A percentile compares a stretch with the other conserved stretches of the same genome.
These are phyloP conservation scores for Amblyjoppa fuscipennis DNA, from an alignment of 2,888 invertebrate genomes.

Conservation along the genomic window DNA sequence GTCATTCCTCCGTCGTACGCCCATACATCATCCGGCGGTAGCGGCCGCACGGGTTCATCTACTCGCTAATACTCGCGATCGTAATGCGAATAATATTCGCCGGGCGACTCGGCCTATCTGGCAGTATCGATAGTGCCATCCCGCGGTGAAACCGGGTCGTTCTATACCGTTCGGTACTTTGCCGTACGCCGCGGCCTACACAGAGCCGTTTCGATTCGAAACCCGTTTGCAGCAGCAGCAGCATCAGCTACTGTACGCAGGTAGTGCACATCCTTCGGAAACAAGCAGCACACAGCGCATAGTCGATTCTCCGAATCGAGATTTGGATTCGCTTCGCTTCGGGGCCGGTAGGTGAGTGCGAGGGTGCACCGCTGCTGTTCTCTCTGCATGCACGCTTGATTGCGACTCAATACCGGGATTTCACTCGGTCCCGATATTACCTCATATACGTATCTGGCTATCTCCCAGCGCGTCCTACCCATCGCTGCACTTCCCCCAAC, in stretches of 20 bases:
- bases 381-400: slow-evolving; percentile 76
- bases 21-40: background rate
- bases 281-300: slow-evolving; percentile 47
- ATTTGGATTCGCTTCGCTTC: slow-evolving; percentile 63
- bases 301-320: slow-evolving; percentile 52
- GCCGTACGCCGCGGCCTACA: background rate
- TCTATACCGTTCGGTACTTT: slow-evolving; percentile 14
- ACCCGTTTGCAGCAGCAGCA: slow-evolving; percentile 23
- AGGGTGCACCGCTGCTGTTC: slow-evolving; percentile 27
- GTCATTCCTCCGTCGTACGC: background rate
- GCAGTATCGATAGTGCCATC: background rate
- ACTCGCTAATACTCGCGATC: slow-evolving; percentile 2
- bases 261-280: slow-evolving; percentile 62
- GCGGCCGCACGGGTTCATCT: background rate
- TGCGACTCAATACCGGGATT: slow-evolving; percentile 79
- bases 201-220: slow-evolving; percentile 35
- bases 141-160: background rate
- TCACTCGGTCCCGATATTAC: slow-evolving; percentile 77
- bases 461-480: slow-evolving; percentile 58
- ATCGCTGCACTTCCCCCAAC: slow-evolving; percentile 76
- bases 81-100: slow-evolving; percentile 20
- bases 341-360: slow-evolving; percentile 58
- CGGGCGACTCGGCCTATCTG: background rate
- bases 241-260: slow-evolving; percentile 36
- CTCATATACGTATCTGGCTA: slow-evolving; percentile 76